Base-by-base conservation (phyloP, 2,797 vertebrate genomes). In the Arnoldichthys spilopterus region DNA sequence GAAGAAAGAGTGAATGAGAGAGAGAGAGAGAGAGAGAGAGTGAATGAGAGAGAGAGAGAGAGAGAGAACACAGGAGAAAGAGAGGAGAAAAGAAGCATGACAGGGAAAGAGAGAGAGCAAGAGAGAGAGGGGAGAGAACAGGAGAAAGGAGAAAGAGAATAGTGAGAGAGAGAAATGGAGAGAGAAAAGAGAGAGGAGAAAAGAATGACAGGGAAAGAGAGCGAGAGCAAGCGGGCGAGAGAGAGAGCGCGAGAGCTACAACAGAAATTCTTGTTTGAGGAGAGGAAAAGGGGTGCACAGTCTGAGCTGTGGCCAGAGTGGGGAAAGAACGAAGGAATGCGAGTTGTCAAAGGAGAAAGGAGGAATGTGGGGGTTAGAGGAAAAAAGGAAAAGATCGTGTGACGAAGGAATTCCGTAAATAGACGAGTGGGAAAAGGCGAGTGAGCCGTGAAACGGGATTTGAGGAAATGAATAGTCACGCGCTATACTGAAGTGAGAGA, bases 331-430 rank as follows among this genome's bases (percentile, higher is more conserved):
- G 1, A 15, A 22, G 24, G 43, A 24, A 24, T 30, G 45, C 45
- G 8, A 74, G 45, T 15, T 59, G 56, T 45, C 30, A 59, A 74
- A 37, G 62, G 59, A 63, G 59, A 43, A 63, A 16, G 30, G 43
- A 63, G 43, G 59, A 63, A 58, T 63, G 51, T n/a, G 24, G 34
- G 22, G 26, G 18, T 22, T 26, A 40, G 0, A 43, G 40, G 11
- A 22, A 61, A 12, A 24, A 43, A 47, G 58, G 32, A 12, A 43
- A 43, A 22, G 15, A n/a, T 18, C 6, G 59, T 47, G 11, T 53
- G 47, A 53, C 37, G 22, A 20, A 37, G 53, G 26, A 30, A 53
- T n/a, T 51, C 20, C 18, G 58, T 7, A 54, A 61, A 70, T 47
- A 77, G 53, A 51, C 11, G 20, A 4, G 13, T 15, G 24, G 30